These are phyloP conservation scores for Girardia tigrina DNA, from an alignment of 2,888 invertebrate genomes.

Conservation along the genomic window DNA sequence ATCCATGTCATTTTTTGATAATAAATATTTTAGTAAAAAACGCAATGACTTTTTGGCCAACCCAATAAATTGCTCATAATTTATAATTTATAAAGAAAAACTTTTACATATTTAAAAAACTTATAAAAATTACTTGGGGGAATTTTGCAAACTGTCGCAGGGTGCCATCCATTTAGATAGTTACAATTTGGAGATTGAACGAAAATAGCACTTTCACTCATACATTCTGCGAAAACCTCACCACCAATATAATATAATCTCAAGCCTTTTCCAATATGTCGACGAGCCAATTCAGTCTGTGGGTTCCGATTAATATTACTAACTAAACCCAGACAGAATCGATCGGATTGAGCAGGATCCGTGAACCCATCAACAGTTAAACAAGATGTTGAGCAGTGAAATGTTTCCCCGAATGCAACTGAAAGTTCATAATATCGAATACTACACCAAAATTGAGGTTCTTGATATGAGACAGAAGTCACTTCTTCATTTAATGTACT, in stretches of 20 bases:
- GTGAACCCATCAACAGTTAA: constrained; percentile 95
- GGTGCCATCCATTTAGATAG: constrained; percentile 94
- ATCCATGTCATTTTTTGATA: too few species aligned
- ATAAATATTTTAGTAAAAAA: too few species aligned
- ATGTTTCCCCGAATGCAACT: constrained; percentile 88
- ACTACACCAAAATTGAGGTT: constrained; percentile 66
- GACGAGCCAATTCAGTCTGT: constrained; percentile 81
- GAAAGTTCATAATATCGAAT: constrained; percentile 95
- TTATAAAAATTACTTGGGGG: constrained; percentile 66
- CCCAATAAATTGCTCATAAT: too few species aligned
- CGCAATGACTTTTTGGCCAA: too few species aligned
- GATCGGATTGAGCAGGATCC: constrained; percentile 89
- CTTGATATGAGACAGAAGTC: constrained; percentile 7
- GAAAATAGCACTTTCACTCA: constrained; percentile 88
- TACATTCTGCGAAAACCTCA: constrained; percentile 91
- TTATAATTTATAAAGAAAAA: too few species aligned
- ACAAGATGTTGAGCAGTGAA: constrained; percentile 86
- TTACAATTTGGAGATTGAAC: constrained; percentile 96
- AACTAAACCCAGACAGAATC: constrained; percentile 83
- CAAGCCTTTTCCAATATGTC: constrained; percentile 57
- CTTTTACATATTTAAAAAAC: neutral
- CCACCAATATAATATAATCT: constrained; percentile 89
- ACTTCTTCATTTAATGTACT: constrained; percentile 6
- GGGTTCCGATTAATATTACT: constrained; percentile 91
- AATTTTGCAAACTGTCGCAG: constrained; percentile 94